phyloP scores from a whole-genome alignment of 2,113 vertebrate species.

The Notechis scutatus region DNA sequence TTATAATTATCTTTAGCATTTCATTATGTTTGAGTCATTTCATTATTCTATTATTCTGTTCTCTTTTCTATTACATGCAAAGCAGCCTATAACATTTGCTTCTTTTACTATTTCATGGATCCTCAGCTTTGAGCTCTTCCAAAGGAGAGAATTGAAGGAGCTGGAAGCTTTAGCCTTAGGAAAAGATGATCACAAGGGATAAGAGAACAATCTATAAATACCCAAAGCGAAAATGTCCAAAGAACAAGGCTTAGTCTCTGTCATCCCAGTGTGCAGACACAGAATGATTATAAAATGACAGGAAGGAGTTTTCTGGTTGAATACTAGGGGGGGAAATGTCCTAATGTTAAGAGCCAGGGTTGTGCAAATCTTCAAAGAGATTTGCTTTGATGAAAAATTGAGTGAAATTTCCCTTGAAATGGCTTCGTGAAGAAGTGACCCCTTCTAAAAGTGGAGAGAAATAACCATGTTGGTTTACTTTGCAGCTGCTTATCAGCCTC shows the following conservation, averaged over 20 bases:
- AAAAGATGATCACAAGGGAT: not conserved
- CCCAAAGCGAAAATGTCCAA: not conserved
- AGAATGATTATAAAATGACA: not conserved
- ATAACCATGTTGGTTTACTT: not conserved
- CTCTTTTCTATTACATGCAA: not conserved
- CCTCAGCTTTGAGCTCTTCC: not conserved
- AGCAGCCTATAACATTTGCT: not conserved
- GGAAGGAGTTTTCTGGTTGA: not conserved
- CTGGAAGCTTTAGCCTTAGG: not conserved
- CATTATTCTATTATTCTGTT: not conserved
- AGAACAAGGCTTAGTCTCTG: not conserved
- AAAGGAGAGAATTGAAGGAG: not conserved
- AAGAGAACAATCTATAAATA: not conserved
- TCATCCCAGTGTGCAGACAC: not conserved
- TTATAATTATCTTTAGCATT: not conserved
- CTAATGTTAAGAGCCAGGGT: not conserved
- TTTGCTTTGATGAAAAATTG: not conserved
- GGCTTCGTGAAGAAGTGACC: not conserved
- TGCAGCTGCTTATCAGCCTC: not conserved
- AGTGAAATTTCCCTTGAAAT: not conserved
- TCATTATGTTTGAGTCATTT: not conserved
- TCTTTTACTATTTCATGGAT: not conserved
- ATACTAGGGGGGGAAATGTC: not conserved
- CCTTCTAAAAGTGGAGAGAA: not conserved
- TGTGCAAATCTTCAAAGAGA: not conserved